Base-by-base conservation (phyloP, 2,113 vertebrate genomes). In the Procapra przewalskii region DNA sequence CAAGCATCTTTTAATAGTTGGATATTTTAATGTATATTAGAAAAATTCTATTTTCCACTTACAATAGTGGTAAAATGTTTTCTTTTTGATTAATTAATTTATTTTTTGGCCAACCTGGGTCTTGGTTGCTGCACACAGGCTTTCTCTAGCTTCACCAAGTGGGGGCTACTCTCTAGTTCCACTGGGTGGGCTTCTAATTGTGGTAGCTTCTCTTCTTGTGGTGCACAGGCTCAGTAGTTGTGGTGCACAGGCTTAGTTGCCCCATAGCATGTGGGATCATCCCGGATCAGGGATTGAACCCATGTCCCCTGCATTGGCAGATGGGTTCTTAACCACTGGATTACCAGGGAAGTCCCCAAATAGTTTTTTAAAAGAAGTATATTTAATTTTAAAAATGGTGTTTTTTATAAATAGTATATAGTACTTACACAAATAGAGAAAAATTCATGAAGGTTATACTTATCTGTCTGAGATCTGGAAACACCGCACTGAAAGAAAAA, bases 1-100 rank as follows among this genome's bases (percentile, higher is more conserved):
- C 75, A 96, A 88, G 83, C 15, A 62, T 67, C 81, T 91, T 95
- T 91, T 36, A 91, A 81, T 43, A 89, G 87, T 59, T 91, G 67
- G 36, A 60, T 96, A 86, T 82, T 88, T 92, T 85, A 94, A 94
- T 88, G 15, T 59, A 19, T 64, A 81, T 62, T 88, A 88, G 7
- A 77, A 71, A 96, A 97, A 77, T 79, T 95, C 7, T 48, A 21
- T n/a, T 95, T 94, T 87, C 13, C 31, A 87, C 52, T 81, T 80
- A 95, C 88, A 83, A 85, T 89, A 54, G 29, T 87, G 25, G 8
- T 79, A 86, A 91, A 89, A 59, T 82, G 7, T 88, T 97, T 89
- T 91, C 3, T 88, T 97, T 84, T 8, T 10, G 5, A 36, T 71
- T 75, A 25, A 25, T 40, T 36, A 10, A 67, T 11, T n/a, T 6